Base-by-base conservation (phyloP, 2,888 invertebrate species). In the Sminthurides aquaticus region DNA sequence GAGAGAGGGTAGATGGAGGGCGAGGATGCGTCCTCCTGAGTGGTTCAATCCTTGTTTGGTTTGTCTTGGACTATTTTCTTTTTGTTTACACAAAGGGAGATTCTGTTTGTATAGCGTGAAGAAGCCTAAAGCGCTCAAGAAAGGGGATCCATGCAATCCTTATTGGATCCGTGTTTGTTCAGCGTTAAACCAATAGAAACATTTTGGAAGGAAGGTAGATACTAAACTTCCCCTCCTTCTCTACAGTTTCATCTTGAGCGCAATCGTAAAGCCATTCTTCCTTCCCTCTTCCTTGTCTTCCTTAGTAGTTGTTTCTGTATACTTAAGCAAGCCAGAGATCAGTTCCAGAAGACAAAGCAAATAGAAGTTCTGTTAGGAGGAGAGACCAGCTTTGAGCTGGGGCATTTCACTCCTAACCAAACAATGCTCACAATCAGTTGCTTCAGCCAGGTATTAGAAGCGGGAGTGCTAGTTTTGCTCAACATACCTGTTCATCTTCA, bases 131-230 rank as follows among this genome's bases (percentile, higher is more conserved):
- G 8, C 43, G 5, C 43, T 34, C 43, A 34, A 15, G 8, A 11
- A 18, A 43, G 57, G 56, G 26, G 22, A 60, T 27, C 52, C 60
- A 52, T 60, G 48, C 29, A 24, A 29, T 65, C 67, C 69, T 58
- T 49, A 71, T 72, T 72, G 72, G 72, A 64, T 68, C 71, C 64
- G 64, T 72, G 72, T 72, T 72, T 72, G 69, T 69, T 71, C 67
- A 66, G 65, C 64, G 68, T 71, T 72, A 72, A 72, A 72, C 72
- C 72, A 72, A 72, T 72, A 72, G 72, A 67, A 65, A 65, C 61
- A 34, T 34, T 34, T 34, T 34, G 8, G 15, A n/a, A n/a, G n/a
- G n/a, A n/a, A n/a, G n/a, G n/a, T n/a, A n/a, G n/a, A 2, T 27
- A n/a, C 8, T 2, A 8, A 28, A 57, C 58, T 11, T 20, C 25